Evolutionary conservation across 2,888 invertebrate genomes (phyloP).

Genomic region (Pammene fasciana): DNA sequence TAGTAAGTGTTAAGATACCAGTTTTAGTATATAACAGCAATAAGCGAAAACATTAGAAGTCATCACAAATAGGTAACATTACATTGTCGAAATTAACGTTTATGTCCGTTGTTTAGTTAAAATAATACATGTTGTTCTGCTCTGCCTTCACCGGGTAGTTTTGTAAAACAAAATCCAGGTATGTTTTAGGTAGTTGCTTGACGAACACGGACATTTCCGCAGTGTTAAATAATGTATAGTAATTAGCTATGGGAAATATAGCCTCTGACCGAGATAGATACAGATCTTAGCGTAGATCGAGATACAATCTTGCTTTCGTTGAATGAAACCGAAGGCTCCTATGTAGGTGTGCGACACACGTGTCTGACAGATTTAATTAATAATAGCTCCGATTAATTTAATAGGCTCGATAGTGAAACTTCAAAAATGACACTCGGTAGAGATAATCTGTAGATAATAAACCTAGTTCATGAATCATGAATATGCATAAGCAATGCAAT

Average conservation of each 20-base stretch:
- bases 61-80: too few species aligned
- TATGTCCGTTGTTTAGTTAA: too few species aligned
- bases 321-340: conserved; percentile 60
- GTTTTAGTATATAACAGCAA: too few species aligned
- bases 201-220: conserved; percentile 31
- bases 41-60: too few species aligned
- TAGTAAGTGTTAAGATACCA: too few species aligned
- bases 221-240: conserved; percentile 27
- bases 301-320: conserved; percentile 64
- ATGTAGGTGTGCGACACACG: conserved; percentile 51
- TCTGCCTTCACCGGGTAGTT: too few species aligned
- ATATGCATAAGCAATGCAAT: conserved; percentile 36
- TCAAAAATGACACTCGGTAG: conserved; percentile 52
- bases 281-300: conserved; percentile 49
- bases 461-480: conserved; percentile 41
- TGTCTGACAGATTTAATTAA: conserved; percentile 49
- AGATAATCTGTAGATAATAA: conserved; percentile 51
- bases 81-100: too few species aligned
- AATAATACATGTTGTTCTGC: too few species aligned
- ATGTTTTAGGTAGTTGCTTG: conserved; percentile 22
- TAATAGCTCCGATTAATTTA: conserved; percentile 53
- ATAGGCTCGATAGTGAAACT: conserved; percentile 53
- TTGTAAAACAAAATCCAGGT: not conserved
- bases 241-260: conserved; percentile 39
- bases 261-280: conserved; percentile 49